Evolutionary conservation across 2,113 vertebrate genomes (phyloP).

Genomic region (Sinocyclocheilus grahami): DNA sequence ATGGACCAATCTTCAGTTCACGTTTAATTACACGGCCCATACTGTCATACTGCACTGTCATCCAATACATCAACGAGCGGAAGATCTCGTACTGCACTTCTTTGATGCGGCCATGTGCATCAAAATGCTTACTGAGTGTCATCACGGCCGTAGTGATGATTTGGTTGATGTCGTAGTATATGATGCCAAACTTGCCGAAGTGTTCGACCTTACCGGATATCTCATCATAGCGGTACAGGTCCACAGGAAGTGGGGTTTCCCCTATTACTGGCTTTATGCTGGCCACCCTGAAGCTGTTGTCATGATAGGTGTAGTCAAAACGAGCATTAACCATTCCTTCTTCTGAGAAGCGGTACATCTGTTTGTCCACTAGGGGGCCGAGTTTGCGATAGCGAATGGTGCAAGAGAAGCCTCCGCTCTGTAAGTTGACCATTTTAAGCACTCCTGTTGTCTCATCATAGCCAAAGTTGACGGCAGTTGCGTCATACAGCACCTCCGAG

Average conservation of each 20-base stretch:
- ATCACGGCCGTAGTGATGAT: slow-evolving; percentile 90
- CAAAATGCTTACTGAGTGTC: slow-evolving; percentile 90
- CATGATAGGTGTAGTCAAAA: slow-evolving; percentile 88
- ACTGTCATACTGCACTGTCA: slow-evolving; percentile 89
- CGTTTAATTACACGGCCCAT: slow-evolving; percentile 89
- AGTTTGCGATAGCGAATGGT: slow-evolving; percentile 89
- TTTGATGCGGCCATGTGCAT: slow-evolving; percentile 87
- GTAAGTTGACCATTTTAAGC: slow-evolving; percentile 88
- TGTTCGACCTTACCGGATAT: slow-evolving; percentile 91
- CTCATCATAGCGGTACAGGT: slow-evolving; percentile 89
- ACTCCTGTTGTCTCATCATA: slow-evolving; percentile 86
- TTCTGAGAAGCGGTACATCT: slow-evolving; percentile 89
- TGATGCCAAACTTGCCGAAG: slow-evolving; percentile 90
- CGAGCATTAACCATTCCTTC: slow-evolving; percentile 91
- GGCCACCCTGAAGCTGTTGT: slow-evolving; percentile 88
- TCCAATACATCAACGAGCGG: slow-evolving; percentile 91
- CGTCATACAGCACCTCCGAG: slow-evolving; percentile 86
- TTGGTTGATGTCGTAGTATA: slow-evolving; percentile 91
- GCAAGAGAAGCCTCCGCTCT: slow-evolving; percentile 88
- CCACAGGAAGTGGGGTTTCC: slow-evolving; percentile 86
- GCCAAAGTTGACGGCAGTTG: slow-evolving; percentile 84
- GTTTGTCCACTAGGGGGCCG: slow-evolving; percentile 87
- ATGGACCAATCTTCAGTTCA: slow-evolving; percentile 87
- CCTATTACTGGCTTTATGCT: slow-evolving; percentile 89
- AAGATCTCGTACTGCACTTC: slow-evolving; percentile 92